Evolutionary conservation across 2,797 vertebrate genomes (phyloP).

Genomic region (Botia almorhae): DNA sequence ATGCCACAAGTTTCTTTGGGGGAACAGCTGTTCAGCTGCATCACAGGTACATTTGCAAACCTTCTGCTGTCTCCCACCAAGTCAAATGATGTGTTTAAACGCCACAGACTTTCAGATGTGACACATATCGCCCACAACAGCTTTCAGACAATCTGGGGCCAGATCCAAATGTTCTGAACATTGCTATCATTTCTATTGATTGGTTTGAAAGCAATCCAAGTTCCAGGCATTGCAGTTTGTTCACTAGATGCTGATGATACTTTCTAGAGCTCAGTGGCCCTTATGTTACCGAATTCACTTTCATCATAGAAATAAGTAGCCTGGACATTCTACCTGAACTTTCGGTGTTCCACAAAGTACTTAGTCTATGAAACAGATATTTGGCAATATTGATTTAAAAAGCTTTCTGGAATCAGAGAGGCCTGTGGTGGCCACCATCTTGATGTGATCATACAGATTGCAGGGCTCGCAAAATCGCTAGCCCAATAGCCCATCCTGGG

Average conservation of each 20-base stretch:
- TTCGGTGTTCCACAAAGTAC: not conserved
- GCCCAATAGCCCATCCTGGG: no score
- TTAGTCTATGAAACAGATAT: no score
- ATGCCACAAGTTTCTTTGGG: not conserved
- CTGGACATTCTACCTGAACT: not conserved
- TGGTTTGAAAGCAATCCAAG: not conserved
- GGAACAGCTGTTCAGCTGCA: slow-evolving; percentile 18
- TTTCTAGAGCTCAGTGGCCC: not conserved
- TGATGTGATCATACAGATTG: no score
- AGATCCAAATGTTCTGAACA: slow-evolving; percentile 18
- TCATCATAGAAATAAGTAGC: not conserved
- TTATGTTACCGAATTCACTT: not conserved
- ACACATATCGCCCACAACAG: not conserved
- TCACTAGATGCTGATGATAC: not conserved
- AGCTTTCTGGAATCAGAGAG: no score
- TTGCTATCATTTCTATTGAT: slow-evolving; percentile 19
- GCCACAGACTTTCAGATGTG: not conserved
- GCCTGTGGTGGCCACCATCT: no score
- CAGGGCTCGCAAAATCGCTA: no score
- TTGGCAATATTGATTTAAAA: no score
- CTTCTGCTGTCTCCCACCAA: not conserved
- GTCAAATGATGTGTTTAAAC: slow-evolving; percentile 18
- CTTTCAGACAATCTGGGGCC: slow-evolving; percentile 18
- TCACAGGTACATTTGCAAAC: not conserved
- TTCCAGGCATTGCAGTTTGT: not conserved